Evolutionary conservation across 2,888 invertebrate genomes (phyloP).

Genomic region (Pammene fasciana): DNA sequence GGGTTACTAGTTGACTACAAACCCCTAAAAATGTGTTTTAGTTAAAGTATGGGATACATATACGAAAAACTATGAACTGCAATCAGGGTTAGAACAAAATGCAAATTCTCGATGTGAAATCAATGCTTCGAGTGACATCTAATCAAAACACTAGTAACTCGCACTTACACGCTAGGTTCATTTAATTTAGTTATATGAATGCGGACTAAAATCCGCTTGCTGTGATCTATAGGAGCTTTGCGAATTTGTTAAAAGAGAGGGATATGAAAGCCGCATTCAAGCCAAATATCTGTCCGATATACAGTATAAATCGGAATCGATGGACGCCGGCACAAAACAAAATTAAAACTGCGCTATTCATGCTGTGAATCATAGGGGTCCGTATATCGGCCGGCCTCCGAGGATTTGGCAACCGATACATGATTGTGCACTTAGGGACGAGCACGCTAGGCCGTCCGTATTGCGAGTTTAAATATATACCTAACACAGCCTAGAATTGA

Average conservation of each 20-base stretch:
- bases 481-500: constrained; percentile 22
- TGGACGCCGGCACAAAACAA: constrained; percentile 66
- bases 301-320: constrained; percentile 64
- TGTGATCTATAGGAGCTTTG: constrained; percentile 19
- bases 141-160: not conserved
- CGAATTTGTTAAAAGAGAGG: constrained; percentile 42
- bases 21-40: no score
- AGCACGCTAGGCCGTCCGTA: constrained; percentile 48
- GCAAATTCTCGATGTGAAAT: no score
- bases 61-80: no score
- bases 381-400: constrained; percentile 60
- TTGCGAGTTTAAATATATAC: constrained; percentile 31
- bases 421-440: constrained; percentile 76
- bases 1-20: no score
- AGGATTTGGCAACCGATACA: constrained; percentile 81
- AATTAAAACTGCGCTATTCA: constrained; percentile 69
- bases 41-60: no score
- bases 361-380: constrained; percentile 69
- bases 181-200: not conserved
- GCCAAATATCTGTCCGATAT: constrained; percentile 65
- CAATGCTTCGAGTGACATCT: no score
- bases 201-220: constrained; percentile 2
- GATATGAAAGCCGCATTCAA: constrained; percentile 51
- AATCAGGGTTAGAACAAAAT: no score
- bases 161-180: not conserved